Evolutionary conservation across 2,113 vertebrate genomes (phyloP), one percentile per base, ranked within the genome.

Genomic region (Laterallus jamaicensis): DNA sequence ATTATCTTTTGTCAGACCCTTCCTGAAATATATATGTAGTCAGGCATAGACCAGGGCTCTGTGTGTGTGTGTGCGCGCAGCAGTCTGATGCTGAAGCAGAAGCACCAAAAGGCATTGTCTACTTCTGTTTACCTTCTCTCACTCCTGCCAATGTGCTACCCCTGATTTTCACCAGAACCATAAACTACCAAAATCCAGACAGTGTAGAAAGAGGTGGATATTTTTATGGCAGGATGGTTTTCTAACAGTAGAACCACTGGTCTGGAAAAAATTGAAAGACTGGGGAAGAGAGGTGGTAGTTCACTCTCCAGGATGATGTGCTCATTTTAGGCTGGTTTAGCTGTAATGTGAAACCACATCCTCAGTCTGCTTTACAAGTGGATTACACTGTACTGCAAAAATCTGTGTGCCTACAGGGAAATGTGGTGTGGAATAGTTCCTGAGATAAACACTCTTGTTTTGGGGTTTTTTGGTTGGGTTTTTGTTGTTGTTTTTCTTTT

Each of bases 131-230:
- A 82, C 47, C 24, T 17, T 60, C 37, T 93, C 40, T 29, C 26
- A 6, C 29, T 82, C 20, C 21, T 22, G 2, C 2, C 4, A 2
- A 15, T 0, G 4, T 75, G 5, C 5, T 68, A 1, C 60, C 39
- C 22, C 49, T 12, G 25, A 82, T 63, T 85, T 64, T 58, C 44
- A 26, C 5, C 25, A 64, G 58, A 73, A 40, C 3, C 2, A 0
- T 64, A 6, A 22, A 47, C 31, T 74, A 10, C 28, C 21, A 58
- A 74, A 83, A 29, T 6, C 0, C 16, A 67, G 40, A 18, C 31
- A 12, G 7, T 35, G 3, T 39, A 74, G 52, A 44, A 90, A 75
- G 20, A 71, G 42, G 12, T 60, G 19, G 5, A 6, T 39, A 13
- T 22, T 93, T 62, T 90, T 55, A 18, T 71, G 25, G 42, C 54